Conservation (phyloP, 2,113 vertebrate genomes). For the Semicossyphus pulcher region DNA sequence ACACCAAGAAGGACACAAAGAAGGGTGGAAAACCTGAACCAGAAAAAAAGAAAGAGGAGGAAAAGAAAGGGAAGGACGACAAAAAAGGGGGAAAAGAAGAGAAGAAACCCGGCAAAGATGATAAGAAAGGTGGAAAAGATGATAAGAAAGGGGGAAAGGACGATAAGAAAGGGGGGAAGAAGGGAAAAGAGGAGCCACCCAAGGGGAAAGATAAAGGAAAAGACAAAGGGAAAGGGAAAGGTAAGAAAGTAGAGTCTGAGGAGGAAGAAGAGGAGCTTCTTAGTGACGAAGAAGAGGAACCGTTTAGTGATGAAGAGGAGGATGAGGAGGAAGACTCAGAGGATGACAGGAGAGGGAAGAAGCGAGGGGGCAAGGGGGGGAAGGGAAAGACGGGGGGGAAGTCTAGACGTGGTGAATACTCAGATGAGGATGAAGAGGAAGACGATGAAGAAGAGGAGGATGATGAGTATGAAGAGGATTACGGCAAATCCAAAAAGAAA, state of each 20-base stretch:
- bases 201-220: conserved; percentile 83
- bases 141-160: conserved; percentile 74
- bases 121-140: conserved; percentile 72
- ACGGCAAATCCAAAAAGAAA: conserved; percentile 75
- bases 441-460: conserved; percentile 75
- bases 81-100: conserved; percentile 78
- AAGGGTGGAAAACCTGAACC: conserved; percentile 77
- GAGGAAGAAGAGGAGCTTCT: conserved; percentile 84
- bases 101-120: conserved; percentile 72
- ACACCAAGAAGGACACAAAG: conserved; percentile 79
- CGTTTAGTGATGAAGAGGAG: conserved; percentile 77
- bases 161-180: conserved; percentile 80
- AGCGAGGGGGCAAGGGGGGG: conserved; percentile 75
- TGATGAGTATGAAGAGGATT: conserved; percentile 72
- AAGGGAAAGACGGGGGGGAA: conserved; percentile 80
- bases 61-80: conserved; percentile 80
- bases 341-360: conserved; percentile 74
- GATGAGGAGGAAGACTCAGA: conserved; percentile 81
- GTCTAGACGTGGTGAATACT: conserved; percentile 77
- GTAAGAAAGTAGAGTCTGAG: conserved; percentile 85
- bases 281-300: conserved; percentile 73
- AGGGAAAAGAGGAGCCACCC: conserved; percentile 77
- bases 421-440: conserved; percentile 80
- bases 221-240: conserved; percentile 85
- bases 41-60: conserved; percentile 78